Base-by-base conservation (phyloP, 2,797 vertebrate genomes). In the Diceros bicornis region DNA sequence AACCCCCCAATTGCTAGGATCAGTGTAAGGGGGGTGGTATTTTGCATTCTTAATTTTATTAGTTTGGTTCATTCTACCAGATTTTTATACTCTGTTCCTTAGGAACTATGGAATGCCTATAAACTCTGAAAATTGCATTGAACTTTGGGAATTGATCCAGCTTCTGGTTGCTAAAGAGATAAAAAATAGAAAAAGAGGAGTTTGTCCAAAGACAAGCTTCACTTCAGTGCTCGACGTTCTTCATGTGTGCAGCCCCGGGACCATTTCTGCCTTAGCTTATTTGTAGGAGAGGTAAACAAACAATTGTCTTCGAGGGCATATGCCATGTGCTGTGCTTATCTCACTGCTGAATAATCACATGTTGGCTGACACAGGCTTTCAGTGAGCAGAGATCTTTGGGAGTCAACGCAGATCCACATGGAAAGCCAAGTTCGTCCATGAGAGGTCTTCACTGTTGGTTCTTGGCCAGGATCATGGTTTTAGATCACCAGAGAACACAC, bases 71-170 rank as follows among this genome's bases (percentile, higher is more conserved):
- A 27, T 92, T 96, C 88, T 92, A 96, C 92, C 96, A 97, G 94
- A 89, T 96, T 98, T 98, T 98, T 97, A 97, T 96, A 94, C 74
- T 98, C 50, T 97, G 66, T 87, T 97, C 81, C 94, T 97, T 27
- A 7, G 66, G 94, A 96, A 81, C 86, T 59, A 62, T 69, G 79
- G 77, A 97, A 96, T 94, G 68, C 94, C 88, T 89, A 55, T 97
- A 97, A 98, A 83, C 75, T 97, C 93, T 61, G 74, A 11, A 62
- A 94, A 85, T 96, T 79, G 74, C 83, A 71, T 97, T 96, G 94
- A 98, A 97, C 95, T 97, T 98, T 96, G 95, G 96, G 97, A 97
- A 98, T 89, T 75, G 69, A 94, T 95, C 86, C 96, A 96, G 89
- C 88, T 82, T 97, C 87, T 88, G 83, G 79, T 96, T 96, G 57